Evolutionary conservation across 2,113 vertebrate genomes (phyloP).

Genomic region (Holacanthus passer): DNA sequence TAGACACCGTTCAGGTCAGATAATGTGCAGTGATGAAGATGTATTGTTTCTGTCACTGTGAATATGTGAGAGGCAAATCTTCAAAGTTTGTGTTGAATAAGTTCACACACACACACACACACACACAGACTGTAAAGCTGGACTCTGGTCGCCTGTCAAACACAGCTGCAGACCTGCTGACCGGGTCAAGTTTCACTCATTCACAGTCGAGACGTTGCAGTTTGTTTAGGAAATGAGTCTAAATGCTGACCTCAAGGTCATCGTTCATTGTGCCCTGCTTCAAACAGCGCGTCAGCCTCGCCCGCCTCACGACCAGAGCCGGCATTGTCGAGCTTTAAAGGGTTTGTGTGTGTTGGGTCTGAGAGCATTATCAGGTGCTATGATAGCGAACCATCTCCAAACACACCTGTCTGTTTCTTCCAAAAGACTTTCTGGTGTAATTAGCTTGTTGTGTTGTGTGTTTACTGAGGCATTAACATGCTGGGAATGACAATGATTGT

Average conservation of each 20-base stretch:
- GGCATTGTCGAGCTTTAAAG: constrained; percentile 75
- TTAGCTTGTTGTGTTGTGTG: constrained; percentile 55
- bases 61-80: neutral
- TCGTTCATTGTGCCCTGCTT: constrained; percentile 69
- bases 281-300: constrained; percentile 70
- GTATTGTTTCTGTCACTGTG: neutral
- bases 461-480: constrained; percentile 66
- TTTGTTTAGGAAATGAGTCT: constrained; percentile 84
- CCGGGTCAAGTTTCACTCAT: constrained; percentile 77
- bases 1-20: neutral
- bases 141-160: constrained; percentile 72
- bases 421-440: constrained; percentile 57
- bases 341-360: constrained; percentile 68
- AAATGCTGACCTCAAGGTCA: constrained; percentile 79
- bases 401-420: constrained; percentile 81
- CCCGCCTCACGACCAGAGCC: constrained; percentile 61
- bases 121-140: constrained; percentile 33
- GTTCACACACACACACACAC: constrained; percentile 31
- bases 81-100: neutral
- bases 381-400: constrained; percentile 70
- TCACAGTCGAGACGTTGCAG: constrained; percentile 60
- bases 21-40: neutral
- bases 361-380: constrained; percentile 69
- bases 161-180: constrained; percentile 78
- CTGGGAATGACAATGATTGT: constrained; percentile 49